A percentile compares a stretch with the other conserved stretches of the same genome.
Evolutionary conservation across 2,888 invertebrate species (phyloP).

Genomic region (Lutraria lutraria): DNA sequence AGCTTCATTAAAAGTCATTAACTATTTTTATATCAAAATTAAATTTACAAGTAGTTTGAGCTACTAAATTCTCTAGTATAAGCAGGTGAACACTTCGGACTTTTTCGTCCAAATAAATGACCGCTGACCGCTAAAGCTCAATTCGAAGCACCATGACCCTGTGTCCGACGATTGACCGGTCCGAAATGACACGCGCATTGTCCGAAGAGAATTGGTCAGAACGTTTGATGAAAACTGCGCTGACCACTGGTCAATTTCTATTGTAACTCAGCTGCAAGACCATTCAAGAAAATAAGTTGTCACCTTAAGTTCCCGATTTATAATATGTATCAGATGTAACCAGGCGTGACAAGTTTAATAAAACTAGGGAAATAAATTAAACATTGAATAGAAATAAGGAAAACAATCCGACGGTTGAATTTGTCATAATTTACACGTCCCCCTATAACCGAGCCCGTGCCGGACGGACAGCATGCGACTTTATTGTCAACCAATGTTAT

Average conservation of each 20-base stretch:
- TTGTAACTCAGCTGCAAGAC: conserved; percentile 60
- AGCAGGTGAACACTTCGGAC: conserved; percentile 67
- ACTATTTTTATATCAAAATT: conserved; percentile 57
- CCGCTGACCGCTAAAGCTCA: conserved; percentile 63
- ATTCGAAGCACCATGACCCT: conserved; percentile 68
- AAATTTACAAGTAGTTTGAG: conserved; percentile 55
- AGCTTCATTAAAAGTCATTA: conserved; percentile 37
- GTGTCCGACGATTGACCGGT: conserved; percentile 70
- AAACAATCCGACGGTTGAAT: conserved; percentile 40
- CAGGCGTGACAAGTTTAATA: conserved; percentile 45
- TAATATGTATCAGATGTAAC: conserved; percentile 58
- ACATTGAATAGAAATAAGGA: conserved; percentile 41
- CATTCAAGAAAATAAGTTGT: conserved; percentile 51
- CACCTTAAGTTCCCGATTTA: conserved; percentile 57
- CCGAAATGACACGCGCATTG: conserved; percentile 70
- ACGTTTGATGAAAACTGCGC: conserved; percentile 68
- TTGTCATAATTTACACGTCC: conserved; percentile 55
- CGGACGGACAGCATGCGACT: conserved; percentile 47
- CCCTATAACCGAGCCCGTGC: conserved; percentile 47
- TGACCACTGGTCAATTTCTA: conserved; percentile 67
- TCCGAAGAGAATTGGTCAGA: conserved; percentile 64
- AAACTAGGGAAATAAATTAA: conserved; percentile 52
- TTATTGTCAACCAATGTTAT: conserved; percentile 42
- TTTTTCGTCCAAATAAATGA: conserved; percentile 64
- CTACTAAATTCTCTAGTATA: conserved; percentile 46